Evolutionary conservation across 1,140 invertebrate species (phyloP), one percentile per base, ranked within the genome.

Genomic region (Macrosteles quadrilineatus): DNA sequence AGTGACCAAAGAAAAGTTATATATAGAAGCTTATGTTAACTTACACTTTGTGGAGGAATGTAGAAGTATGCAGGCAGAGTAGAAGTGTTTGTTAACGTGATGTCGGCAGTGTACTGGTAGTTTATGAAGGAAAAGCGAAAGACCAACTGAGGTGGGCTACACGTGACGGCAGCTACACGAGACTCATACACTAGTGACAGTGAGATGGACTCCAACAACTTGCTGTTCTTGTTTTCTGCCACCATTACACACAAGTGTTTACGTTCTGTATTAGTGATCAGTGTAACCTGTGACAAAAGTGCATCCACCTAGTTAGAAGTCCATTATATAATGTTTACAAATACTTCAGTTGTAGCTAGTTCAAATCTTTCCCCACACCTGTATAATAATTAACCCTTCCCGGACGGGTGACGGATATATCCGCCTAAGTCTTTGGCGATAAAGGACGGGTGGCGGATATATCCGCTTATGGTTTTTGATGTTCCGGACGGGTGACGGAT

Each of bases 1-100:
- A n/a, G n/a, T n/a, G n/a, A n/a, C n/a, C n/a, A n/a, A n/a, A n/a
- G n/a, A n/a, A n/a, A n/a, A n/a, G n/a, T n/a, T n/a, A n/a, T n/a
- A n/a, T n/a, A n/a, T n/a, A n/a, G n/a, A n/a, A n/a, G n/a, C n/a
- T n/a, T n/a, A n/a, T n/a, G n/a, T n/a, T 36, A 4, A 30, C 55
- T 59, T 59, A 59, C 55, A 6, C 27, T 25, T 29, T 59, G 55
- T 11, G 55, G 55, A 27, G 25, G 55, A 27, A 59, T 27, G 55
- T 11, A 25, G 23, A 59, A 59, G 25, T 59, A 59, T 14, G 55
- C 55, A 6, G 55, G 55, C 27, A 59, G 12, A 29, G 25, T 59
- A 12, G 55, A 59, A 9, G 25, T 14, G 23, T 59, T 59, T 6
- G 25, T 27, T 4, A 59, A 14, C 6, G 27, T 27, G 6, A 59